Percentiles rank a stretch among this genome's conserved stretches.
These are phyloP conservation scores for Malurus melanocephalus DNA, from an alignment of 2,113 vertebrate species.

Conservation along the genomic window DNA sequence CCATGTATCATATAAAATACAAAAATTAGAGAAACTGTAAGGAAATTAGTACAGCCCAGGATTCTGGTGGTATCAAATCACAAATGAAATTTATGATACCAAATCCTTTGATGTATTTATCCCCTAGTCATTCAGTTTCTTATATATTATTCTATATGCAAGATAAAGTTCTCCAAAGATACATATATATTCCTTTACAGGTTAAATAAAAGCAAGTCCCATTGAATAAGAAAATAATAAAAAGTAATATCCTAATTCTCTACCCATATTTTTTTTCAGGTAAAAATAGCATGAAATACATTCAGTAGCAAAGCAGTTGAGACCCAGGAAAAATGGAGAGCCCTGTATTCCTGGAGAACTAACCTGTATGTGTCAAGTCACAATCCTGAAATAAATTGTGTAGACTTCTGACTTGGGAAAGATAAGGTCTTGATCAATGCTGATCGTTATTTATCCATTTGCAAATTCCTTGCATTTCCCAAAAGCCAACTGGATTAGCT, in stretches of 20 bases:
- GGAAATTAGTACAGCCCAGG: conserved; percentile 63
- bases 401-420: conserved; percentile 15
- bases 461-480: not conserved
- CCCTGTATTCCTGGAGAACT: conserved; percentile 40
- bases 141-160: conserved; percentile 63
- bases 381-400: not conserved
- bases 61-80: conserved; percentile 51
- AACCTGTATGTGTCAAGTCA: not conserved
- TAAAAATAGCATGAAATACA: conserved; percentile 56
- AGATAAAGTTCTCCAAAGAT: conserved; percentile 61
- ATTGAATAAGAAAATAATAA: conserved; percentile 60
- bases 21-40: conserved; percentile 64
- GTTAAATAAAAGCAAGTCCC: conserved; percentile 63
- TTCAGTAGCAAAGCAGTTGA: conserved; percentile 22
- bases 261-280: conserved; percentile 20
- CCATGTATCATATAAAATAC: conserved; percentile 64
- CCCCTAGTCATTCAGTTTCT: conserved; percentile 39
- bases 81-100: conserved; percentile 37
- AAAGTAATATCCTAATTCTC: conserved; percentile 41
- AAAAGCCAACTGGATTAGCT: not conserved
- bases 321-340: conserved; percentile 9
- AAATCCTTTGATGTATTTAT: conserved; percentile 56
- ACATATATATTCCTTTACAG: conserved; percentile 57
- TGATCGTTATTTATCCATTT: not conserved
- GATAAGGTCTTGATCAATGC: not conserved